phyloP scores from a whole-genome alignment of 2,888 invertebrate genomes.

The Limnephilus rhombicus region DNA sequence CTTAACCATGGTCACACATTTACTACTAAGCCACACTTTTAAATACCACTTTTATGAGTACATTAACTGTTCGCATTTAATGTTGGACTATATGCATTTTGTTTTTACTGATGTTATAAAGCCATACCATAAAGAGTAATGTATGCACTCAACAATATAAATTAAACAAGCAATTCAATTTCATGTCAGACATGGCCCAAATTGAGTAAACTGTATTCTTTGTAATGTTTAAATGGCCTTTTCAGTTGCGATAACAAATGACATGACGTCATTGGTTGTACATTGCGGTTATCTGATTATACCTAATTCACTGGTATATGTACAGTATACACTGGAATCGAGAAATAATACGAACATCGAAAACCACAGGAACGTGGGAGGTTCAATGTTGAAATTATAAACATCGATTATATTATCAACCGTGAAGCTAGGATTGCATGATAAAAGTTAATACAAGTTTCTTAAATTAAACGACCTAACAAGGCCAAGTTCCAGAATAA shows the following conservation, averaged over 20 bases:
- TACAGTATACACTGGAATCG: neutral
- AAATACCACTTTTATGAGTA: neutral
- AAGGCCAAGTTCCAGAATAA: neutral
- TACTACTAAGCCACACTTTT: neutral
- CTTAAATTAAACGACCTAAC: neutral
- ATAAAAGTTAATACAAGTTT: neutral
- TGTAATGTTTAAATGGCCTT: constrained; percentile 17
- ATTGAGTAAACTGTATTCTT: constrained; percentile 5
- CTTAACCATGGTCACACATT: neutral
- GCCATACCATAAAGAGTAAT: neutral
- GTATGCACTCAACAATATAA: neutral
- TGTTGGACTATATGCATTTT: neutral
- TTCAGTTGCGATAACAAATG: constrained; percentile 35
- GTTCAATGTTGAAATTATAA: neutral
- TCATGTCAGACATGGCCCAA: constrained; percentile 9
- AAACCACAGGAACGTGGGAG: neutral
- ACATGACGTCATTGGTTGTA: constrained; percentile 10
- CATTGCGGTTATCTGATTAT: neutral
- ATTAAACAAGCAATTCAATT: neutral
- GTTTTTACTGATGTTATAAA: neutral
- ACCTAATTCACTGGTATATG: neutral
- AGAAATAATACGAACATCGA: neutral
- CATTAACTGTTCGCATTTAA: neutral
- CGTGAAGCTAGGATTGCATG: neutral
- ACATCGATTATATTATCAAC: neutral